Evolutionary conservation across 2,888 invertebrate genomes (phyloP).

Genomic region (Stenurella melanura): DNA sequence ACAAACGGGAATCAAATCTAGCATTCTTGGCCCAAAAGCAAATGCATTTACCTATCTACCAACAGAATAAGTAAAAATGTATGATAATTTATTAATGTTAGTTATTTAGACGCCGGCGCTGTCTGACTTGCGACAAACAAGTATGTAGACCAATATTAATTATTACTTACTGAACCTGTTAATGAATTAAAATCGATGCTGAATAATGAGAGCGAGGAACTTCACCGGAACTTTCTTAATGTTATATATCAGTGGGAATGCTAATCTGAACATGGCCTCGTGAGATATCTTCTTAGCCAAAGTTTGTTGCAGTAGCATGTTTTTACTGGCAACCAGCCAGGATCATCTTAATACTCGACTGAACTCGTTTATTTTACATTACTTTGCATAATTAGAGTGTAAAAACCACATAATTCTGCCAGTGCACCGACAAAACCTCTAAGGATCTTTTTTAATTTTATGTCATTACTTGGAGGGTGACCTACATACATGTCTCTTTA

Average conservation of each 20-base stretch:
- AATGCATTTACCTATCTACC: too few relatives aligned
- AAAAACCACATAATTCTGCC: constrained; percentile 35
- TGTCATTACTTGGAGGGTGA: neutral
- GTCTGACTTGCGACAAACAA: constrained; percentile 25
- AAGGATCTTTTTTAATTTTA: constrained; percentile 11
- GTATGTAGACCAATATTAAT: constrained; percentile 22
- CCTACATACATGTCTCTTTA: neutral
- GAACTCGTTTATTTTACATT: constrained; percentile 38
- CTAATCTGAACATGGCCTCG: neutral
- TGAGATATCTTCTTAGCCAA: constrained; percentile 11
- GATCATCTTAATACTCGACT: constrained; percentile 18
- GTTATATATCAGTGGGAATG: neutral
- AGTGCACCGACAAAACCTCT: constrained; percentile 4
- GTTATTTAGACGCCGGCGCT: constrained; percentile 35
- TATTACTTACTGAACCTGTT: constrained; percentile 35
- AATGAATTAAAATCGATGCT: constrained; percentile 31
- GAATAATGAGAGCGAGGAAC: neutral
- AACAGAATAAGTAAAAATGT: too few relatives aligned
- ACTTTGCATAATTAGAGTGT: constrained; percentile 41
- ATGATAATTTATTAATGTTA: constrained; percentile 17
- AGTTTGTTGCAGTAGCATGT: constrained; percentile 39
- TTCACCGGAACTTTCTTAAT: neutral
- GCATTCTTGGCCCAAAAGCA: too few relatives aligned
- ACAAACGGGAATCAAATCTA: too few relatives aligned
- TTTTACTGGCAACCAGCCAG: constrained; percentile 34